Conservation (phyloP, 2,113 vertebrate genomes). For the Nansenia antarctica region DNA sequence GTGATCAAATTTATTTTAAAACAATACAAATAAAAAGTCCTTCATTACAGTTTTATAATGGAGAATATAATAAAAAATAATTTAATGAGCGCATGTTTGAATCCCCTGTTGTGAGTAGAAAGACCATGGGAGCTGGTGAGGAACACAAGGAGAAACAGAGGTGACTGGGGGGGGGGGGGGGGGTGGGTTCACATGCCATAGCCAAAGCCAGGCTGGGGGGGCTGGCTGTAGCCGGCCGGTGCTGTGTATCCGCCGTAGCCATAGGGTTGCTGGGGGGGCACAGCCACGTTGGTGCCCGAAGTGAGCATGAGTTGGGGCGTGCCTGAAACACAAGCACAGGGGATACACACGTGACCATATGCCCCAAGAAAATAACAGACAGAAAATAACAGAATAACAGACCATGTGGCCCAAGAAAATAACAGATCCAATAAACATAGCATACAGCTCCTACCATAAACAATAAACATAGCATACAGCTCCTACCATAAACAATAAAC, state of each 20-base stretch:
- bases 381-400: no score
- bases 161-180: constrained; percentile 64
- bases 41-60: constrained; percentile 81
- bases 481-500: background rate
- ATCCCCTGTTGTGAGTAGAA: constrained; percentile 85
- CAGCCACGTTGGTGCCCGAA: constrained; percentile 91
- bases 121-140: constrained; percentile 88
- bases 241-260: constrained; percentile 89
- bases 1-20: constrained; percentile 81
- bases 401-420: no score
- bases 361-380: background rate
- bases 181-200: constrained; percentile 94
- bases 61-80: constrained; percentile 78
- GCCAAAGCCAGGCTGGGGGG: constrained; percentile 87
- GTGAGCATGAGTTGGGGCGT: constrained; percentile 98
- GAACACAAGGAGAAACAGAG: constrained; percentile 83
- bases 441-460: background rate
- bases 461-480: background rate
- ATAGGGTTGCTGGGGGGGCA: constrained; percentile 94
- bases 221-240: constrained; percentile 85
- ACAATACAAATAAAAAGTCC: constrained; percentile 88
- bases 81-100: constrained; percentile 71
- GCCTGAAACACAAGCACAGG: constrained; percentile 71
- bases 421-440: background rate
- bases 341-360: background rate